These are phyloP conservation scores for Athalia cordata DNA, from an alignment of 2,888 invertebrate genomes.

Conservation along the genomic window DNA sequence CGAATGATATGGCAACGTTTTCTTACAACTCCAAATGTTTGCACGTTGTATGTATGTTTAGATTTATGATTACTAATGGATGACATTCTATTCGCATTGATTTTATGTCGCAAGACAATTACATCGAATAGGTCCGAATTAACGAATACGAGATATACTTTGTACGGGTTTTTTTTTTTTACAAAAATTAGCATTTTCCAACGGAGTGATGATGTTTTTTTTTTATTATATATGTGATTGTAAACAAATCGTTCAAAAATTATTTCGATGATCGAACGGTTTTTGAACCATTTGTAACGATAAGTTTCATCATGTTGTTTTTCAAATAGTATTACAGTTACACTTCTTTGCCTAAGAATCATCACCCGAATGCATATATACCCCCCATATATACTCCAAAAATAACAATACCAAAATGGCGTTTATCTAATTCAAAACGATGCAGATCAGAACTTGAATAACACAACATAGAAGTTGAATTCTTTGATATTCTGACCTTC, in stretches of 20 bases:
- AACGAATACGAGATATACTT: not conserved
- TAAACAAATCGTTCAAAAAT: not conserved
- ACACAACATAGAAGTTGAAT: not conserved
- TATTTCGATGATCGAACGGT: not conserved
- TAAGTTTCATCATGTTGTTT: conserved; percentile 6
- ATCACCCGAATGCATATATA: conserved; percentile 8
- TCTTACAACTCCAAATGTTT: too few species aligned
- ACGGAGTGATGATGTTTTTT: conserved; percentile 9
- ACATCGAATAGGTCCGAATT: not conserved
- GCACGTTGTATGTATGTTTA: not conserved
- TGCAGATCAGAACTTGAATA: not conserved
- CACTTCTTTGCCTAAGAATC: conserved; percentile 27
- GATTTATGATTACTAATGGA: not conserved
- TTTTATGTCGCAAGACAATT: not conserved
- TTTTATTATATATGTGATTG: not conserved
- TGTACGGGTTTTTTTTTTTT: not conserved
- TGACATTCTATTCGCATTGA: not conserved
- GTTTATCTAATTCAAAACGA: not conserved
- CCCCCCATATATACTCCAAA: not conserved
- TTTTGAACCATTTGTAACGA: conserved; percentile 3
- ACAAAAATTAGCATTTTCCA: not conserved
- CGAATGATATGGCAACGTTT: too few species aligned
- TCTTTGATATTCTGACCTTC: too few species aligned
- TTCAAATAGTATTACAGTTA: conserved; percentile 36
- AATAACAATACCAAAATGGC: conserved; percentile 18